Conservation (phyloP, 1,140 invertebrate species). For the Drosophila pseudoobscura region DNA sequence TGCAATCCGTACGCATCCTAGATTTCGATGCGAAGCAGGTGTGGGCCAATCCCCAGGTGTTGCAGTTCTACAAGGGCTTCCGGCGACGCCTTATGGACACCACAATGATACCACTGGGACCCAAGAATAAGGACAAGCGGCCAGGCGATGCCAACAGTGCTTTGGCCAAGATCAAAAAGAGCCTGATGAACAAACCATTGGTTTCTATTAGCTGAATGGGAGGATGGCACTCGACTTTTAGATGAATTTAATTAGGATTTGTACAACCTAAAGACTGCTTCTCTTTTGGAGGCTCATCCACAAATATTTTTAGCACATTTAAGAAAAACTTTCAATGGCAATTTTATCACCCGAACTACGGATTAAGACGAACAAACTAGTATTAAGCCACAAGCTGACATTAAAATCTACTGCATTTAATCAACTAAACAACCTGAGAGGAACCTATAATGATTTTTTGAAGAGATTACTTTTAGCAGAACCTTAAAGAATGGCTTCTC, state of each 20-base stretch:
- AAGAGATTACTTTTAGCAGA: too few relatives aligned
- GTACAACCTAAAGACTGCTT: slow-evolving; percentile 4
- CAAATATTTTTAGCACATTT: too few relatives aligned
- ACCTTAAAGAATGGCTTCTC: too few relatives aligned
- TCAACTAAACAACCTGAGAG: neutral
- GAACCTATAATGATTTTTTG: too few relatives aligned
- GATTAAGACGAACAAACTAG: too few relatives aligned
- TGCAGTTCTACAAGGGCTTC: slow-evolving; percentile 92
- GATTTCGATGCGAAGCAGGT: slow-evolving; percentile 95
- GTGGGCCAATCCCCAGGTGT: slow-evolving; percentile 93
- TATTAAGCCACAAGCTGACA: too few relatives aligned
- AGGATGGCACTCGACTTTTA: neutral
- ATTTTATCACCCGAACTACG: neutral
- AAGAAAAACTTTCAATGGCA: neutral
- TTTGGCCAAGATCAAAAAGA: slow-evolving; percentile 74
- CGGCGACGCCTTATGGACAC: slow-evolving; percentile 86
- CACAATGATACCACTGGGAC: slow-evolving; percentile 87
- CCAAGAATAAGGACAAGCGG: slow-evolving; percentile 85
- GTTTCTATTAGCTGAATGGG: slow-evolving; percentile 75
- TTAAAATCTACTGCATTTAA: neutral
- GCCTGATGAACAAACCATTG: slow-evolving; percentile 78
- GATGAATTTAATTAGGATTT: slow-evolving; percentile 2
- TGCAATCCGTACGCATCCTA: slow-evolving; percentile 92
- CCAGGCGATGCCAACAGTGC: slow-evolving; percentile 60
- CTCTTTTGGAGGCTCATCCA: neutral